phyloP scores from a whole-genome alignment of 2,797 vertebrate species.

The Vipera ursinii region DNA sequence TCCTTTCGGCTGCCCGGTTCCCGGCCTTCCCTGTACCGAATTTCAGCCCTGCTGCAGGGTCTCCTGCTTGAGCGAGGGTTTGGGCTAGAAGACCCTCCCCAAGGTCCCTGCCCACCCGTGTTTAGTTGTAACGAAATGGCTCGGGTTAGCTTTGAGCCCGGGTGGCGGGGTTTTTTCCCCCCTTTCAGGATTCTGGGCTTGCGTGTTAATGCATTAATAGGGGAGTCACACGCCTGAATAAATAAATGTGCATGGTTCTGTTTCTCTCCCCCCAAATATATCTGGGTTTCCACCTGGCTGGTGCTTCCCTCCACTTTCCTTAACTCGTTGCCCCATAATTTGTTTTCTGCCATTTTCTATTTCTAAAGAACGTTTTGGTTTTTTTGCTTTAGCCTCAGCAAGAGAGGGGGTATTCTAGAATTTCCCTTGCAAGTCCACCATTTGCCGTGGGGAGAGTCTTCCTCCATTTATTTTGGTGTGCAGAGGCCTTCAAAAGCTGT shows the following conservation, averaged over 20 bases:
- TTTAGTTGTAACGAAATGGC: not conserved
- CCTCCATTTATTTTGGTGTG: no score
- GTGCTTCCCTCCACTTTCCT: not conserved
- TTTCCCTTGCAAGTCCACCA: not conserved
- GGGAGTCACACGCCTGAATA: not conserved
- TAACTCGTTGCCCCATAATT: not conserved
- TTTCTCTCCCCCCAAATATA: not conserved
- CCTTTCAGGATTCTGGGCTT: not conserved
- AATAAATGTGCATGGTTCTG: fast-evolving
- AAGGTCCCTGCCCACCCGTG: not conserved
- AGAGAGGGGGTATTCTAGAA: not conserved
- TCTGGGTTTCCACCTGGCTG: not conserved
- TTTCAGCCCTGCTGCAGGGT: no score
- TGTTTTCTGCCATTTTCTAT: not conserved
- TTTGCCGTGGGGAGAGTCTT: not conserved
- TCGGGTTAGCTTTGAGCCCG: no score
- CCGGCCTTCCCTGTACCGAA: no score
- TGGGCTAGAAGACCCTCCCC: not conserved
- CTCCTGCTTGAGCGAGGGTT: not conserved
- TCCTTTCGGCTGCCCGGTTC: not conserved
- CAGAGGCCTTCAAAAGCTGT: not conserved
- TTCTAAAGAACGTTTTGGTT: not conserved
- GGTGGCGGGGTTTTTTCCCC: not conserved
- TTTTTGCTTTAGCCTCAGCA: not conserved
- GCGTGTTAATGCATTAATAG: no score